Conservation (phyloP, 2,113 vertebrate genomes). For the Oxyruncus cristatus region DNA sequence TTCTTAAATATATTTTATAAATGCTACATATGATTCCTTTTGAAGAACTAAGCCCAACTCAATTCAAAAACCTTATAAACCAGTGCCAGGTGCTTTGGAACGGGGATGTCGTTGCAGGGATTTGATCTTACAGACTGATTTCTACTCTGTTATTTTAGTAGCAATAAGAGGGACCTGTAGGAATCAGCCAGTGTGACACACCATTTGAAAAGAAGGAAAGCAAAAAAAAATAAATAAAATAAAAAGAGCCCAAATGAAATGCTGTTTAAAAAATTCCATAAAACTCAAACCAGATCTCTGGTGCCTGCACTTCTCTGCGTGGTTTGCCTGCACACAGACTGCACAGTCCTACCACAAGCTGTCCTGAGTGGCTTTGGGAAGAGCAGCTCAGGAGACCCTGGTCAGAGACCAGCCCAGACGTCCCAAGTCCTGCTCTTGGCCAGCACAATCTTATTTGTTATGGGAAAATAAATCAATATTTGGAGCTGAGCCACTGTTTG, state of each 20-base stretch:
- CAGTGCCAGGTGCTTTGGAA: neutral
- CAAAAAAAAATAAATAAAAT: too few relatives aligned
- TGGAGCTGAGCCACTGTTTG: constrained; percentile 4
- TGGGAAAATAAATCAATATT: constrained; percentile 22
- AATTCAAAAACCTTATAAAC: neutral
- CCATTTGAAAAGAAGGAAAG: neutral
- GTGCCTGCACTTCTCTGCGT: neutral
- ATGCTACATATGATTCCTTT: neutral
- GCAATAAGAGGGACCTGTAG: neutral
- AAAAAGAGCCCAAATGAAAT: neutral
- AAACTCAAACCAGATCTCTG: neutral
- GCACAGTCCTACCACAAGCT: neutral
- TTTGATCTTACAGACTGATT: neutral
- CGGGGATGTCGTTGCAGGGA: neutral
- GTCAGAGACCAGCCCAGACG: neutral
- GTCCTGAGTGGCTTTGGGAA: neutral
- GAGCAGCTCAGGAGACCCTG: neutral
- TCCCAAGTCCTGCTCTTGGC: neutral
- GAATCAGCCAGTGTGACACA: neutral
- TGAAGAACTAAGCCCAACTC: neutral
- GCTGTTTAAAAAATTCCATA: neutral
- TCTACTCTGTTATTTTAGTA: neutral
- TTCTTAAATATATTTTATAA: neutral
- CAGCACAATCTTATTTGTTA: neutral
- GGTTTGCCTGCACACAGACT: neutral